A percentile compares a stretch with the other conserved stretches of the same genome.
Conservation (phyloP, 92 coral and sea anemone species). For the Porites cylindrica region DNA sequence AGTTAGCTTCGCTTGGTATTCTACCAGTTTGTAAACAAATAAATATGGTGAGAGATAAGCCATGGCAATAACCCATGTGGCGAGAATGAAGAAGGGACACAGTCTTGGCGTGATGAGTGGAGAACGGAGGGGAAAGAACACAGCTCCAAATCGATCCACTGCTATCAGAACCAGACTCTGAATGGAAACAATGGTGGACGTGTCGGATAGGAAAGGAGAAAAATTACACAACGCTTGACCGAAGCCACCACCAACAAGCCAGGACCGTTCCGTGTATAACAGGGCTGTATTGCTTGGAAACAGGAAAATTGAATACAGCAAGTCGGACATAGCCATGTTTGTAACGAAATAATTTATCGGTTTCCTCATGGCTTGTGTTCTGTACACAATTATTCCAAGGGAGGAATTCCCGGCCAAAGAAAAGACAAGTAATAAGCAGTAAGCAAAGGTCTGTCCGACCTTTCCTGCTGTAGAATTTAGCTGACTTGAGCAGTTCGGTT, state of each 20-base stretch:
- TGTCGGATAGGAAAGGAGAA: background rate
- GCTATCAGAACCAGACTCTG: constrained; percentile 3
- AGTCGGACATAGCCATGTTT: constrained; percentile 25
- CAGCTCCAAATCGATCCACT: constrained; percentile 22
- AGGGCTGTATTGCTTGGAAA: background rate
- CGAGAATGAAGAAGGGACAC: background rate
- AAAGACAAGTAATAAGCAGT: background rate
- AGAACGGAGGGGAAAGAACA: constrained; percentile 19
- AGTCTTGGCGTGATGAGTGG: background rate
- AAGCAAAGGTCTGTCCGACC: background rate
- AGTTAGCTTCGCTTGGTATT: background rate
- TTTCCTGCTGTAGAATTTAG: background rate
- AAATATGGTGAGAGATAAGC: background rate
- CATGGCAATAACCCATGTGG: constrained; percentile 2
- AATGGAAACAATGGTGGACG: background rate
- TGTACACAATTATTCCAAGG: constrained; percentile 1
- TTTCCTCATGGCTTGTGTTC: background rate
- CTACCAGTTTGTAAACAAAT: background rate
- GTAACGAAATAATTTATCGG: background rate
- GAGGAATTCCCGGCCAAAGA: constrained; percentile 7
- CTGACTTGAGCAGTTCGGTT: background rate
- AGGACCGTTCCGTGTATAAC: background rate
- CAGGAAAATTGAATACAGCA: background rate
- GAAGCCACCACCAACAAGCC: background rate
- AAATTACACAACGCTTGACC: background rate